These are phyloP conservation scores for Orientallactaga sibirica DNA, from an alignment of 2,797 vertebrate genomes.

Conservation along the genomic window DNA sequence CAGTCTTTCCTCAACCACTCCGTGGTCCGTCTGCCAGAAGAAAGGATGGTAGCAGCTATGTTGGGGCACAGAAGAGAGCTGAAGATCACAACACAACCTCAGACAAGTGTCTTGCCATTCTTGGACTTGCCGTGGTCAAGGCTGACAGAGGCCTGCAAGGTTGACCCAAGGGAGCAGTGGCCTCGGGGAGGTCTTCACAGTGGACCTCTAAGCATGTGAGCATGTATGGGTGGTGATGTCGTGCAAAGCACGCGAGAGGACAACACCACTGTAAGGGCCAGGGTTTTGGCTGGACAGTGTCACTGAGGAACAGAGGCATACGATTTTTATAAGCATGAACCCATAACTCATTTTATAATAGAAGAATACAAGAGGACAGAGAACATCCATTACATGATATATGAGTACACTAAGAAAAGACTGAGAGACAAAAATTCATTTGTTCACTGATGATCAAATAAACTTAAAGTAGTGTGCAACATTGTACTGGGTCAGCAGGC, in stretches of 20 bases:
- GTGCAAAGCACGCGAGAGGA: not conserved
- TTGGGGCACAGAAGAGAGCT: slow-evolving; percentile 74
- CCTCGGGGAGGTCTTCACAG: not conserved
- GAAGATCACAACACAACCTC: slow-evolving; percentile 48
- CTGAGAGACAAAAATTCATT: not conserved
- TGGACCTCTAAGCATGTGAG: slow-evolving; percentile 1
- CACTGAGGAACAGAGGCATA: slow-evolving; percentile 1
- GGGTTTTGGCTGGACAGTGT: slow-evolving; percentile 40
- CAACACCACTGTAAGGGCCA: slow-evolving; percentile 14
- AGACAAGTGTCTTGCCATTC: not conserved
- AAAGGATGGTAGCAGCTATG: not conserved
- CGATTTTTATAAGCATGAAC: slow-evolving; percentile 6
- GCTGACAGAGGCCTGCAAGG: not conserved
- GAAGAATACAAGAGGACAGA: slow-evolving; percentile 30
- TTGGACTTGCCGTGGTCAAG: not conserved
- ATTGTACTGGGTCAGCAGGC: not conserved
- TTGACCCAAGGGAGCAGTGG: not conserved
- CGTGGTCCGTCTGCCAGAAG: slow-evolving; percentile 8
- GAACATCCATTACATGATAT: slow-evolving; percentile 7
- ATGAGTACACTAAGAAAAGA: not conserved
- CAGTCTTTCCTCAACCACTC: slow-evolving; percentile 37
- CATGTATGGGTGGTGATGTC: not conserved
- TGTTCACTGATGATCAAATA: not conserved
- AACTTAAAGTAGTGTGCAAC: not conserved
- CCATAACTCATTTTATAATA: slow-evolving; percentile 49